Base-by-base conservation (phyloP, 2,888 invertebrate genomes). In the Protonemura montana region DNA sequence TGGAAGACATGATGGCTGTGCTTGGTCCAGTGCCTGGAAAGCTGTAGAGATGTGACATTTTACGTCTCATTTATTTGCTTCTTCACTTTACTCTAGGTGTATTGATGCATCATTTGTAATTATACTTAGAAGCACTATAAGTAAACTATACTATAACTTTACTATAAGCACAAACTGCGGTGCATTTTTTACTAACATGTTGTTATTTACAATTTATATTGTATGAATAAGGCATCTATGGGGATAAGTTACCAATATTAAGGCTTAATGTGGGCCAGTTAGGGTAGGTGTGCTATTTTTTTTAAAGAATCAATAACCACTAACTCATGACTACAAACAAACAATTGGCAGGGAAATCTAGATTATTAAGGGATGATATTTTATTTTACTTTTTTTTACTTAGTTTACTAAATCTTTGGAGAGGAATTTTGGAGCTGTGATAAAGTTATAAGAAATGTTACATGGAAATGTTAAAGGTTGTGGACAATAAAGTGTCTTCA, bases 1-100 rank as follows among this genome's bases (percentile, higher is more conserved):
- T 92, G 89, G 89, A 89, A 13, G 89, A 90, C 87, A 90, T 91
- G 0, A 90, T 90, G 85, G 87, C 88, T 7, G 87, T 92, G 7
- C 42, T 86, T 16, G 26, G 42, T 21, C 76, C 81, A n/a, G 27
- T 41, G 3, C 76, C 85, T 2, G 30, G 25, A 0, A 83, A 42
- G 26, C 84, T 84, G 26, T 76, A 59, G 27, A 30, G 26, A 59
- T 5, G 59, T 21, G 59, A 21, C 16, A 10, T 59, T 59, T 6
- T 6, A 35, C 5, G 35, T 3, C 35, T 10, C 59, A 59, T 2
- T 59, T 13, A 5, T 5, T 21, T 59, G 21, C 21, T 59, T 10
- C 13, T 10, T 59, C 21, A 59, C 59, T 2, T 7, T 59, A 21
- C 59, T 59, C 13, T 59, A 21, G 59, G 1, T 10, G 16, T 59